Evolutionary conservation across 2,888 invertebrate genomes (phyloP), one percentile per base, ranked within the genome.

Genomic region (Pandemis cinnamomeana): DNA sequence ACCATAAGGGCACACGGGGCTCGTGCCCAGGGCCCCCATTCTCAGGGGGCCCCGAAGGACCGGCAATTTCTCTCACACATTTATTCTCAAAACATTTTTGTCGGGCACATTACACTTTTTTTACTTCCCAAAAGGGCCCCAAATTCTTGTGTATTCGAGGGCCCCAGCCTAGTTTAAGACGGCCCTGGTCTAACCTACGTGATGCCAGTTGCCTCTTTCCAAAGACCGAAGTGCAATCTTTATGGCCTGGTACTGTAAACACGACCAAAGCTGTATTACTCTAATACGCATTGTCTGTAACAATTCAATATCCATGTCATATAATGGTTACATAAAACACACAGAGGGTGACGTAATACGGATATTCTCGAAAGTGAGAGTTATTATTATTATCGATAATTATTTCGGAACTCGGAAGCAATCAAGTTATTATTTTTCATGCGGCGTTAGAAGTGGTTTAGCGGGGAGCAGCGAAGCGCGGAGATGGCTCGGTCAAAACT

Each of bases 341-440:
- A 73, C 60, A 20, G 20, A 10, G 15, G 36, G 7, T 66, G 61
- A 74, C 74, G 74, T 15, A 71, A 74, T 36, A 13, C 64, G 20
- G 46, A 42, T 62, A 42, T 44, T 42, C 44, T 5, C 36, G 63
- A 63, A 63, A 53, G 74, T 53, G 74, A 74, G 74, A 74, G 74
- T 74, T 73, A 73, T 73, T 73, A 70, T 69, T 73, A 61, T 71
- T 73, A 61, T 71, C 72, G 53, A 71, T 71, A 71, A 74, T 74
- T 74, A 71, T 71, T 53, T 55, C 61, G 66, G 74, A 67, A 53
- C 55, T 74, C 71, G 71, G 74, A 74, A 71, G 74, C 74, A 41
- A 74, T 67, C 70, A 53, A 64, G 48, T 55, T 66, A 70, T 69
- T 73, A 73, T 69, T 73, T 73, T 67, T 67, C 70, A 71, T 74